Evolutionary conservation across 2,113 vertebrate genomes (phyloP), one percentile per base, ranked within the genome.

Genomic region (Illadopsis cleaveri): DNA sequence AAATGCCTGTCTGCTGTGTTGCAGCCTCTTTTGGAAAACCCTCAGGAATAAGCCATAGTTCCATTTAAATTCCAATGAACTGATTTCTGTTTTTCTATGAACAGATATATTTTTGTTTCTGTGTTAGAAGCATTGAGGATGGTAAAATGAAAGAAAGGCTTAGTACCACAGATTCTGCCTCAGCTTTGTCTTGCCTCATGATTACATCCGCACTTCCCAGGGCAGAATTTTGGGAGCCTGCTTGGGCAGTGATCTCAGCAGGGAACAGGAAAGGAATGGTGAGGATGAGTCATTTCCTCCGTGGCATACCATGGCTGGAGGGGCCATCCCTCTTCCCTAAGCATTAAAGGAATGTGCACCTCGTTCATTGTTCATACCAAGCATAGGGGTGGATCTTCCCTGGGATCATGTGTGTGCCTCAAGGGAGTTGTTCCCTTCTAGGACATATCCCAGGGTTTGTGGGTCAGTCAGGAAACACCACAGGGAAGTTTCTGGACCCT

Each of bases 161-260:
- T 61, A 42, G 50, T 58, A 19, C 75, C 53, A 47, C 33, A 18
- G 37, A 10, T 17, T 31, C 25, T 50, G 24, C 30, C 45, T 50
- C 35, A 25, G 62, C 56, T 80, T 25, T 53, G 56, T 56, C 5
- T 21, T 18, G 45, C 37, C 21, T 19, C 15, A 0, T 15, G 73
- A 15, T 30, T 31, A 47, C 3, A 1, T 66, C 28, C 5, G 0
- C 15, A 2, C 23, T 61, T 42, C 73, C 47, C 2, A 2, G 12
- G 48, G 78, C 37, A 61, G 9, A n/a, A 37, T 27, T 56, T 15
- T 8, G 38, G 25, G 61, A 65, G 30, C 33, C 48, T 50, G 50
- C 21, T 40, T 30, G 48, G 57, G 68, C 62, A 61, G 45, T 3
- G 11, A 10, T 9, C 47, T 66, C n/a, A 7, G 79, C 8, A 31